These are phyloP conservation scores for Machimus atricapillus DNA, from an alignment of 2,888 invertebrate genomes.

Conservation along the genomic window DNA sequence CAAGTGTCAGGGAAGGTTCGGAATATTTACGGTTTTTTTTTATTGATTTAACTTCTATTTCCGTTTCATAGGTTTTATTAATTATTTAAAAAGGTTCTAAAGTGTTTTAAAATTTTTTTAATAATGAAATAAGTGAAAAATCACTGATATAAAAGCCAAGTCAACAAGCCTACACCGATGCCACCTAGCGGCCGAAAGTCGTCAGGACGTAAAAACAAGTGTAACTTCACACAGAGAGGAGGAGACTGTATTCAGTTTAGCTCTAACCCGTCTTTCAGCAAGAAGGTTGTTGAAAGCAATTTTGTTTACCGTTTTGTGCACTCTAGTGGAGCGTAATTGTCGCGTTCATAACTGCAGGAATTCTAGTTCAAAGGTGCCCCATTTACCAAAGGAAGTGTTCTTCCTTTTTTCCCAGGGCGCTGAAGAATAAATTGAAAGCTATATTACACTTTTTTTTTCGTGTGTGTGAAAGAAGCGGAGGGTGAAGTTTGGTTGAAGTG, in stretches of 20 bases:
- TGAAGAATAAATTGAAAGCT: not conserved
- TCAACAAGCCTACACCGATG: not conserved
- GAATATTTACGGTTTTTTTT: not conserved
- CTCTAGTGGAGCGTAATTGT: not conserved
- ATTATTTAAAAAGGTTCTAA: not conserved
- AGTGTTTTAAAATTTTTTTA: not conserved
- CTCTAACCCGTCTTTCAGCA: not conserved
- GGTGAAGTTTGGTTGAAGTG: not conserved
- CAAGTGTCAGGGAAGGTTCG: not conserved
- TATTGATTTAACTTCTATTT: not conserved
- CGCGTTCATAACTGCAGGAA: not conserved
- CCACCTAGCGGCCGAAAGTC: not conserved
- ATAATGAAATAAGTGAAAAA: not conserved
- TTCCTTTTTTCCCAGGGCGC: not conserved
- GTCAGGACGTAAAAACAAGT: not conserved
- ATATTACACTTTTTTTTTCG: not conserved
- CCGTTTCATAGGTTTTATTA: not conserved
- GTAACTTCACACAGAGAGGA: not conserved
- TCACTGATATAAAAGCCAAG: not conserved
- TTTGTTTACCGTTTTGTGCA: conserved; percentile 14
- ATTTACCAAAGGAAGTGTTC: not conserved
- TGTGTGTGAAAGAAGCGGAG: not conserved
- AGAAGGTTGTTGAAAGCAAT: not conserved
- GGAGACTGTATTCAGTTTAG: conserved; percentile 9
- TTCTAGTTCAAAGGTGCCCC: not conserved